phyloP scores from a whole-genome alignment of 2,888 invertebrate genomes.

The Drosophila kanekoi region DNA sequence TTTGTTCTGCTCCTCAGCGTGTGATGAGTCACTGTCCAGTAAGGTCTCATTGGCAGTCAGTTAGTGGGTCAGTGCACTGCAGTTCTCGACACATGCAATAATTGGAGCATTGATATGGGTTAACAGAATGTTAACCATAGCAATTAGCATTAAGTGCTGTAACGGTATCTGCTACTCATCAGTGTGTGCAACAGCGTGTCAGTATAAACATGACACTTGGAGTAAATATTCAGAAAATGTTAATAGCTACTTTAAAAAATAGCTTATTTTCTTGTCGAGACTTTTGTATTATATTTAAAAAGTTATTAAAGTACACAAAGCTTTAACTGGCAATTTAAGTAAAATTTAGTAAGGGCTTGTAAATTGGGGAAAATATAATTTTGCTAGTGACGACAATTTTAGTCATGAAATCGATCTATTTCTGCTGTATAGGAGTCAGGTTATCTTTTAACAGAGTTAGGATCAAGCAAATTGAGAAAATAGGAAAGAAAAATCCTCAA shows the following conservation, averaged over 20 bases:
- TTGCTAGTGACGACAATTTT: no score
- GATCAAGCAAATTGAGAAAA: no score
- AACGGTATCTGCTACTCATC: constrained; percentile 24
- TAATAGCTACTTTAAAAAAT: not conserved
- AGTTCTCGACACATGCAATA: constrained; percentile 22
- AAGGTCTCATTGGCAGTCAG: constrained; percentile 14
- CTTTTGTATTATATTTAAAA: no score
- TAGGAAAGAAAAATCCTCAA: no score
- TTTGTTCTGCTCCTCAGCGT: not conserved
- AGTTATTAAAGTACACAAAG: no score
- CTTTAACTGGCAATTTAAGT: no score
- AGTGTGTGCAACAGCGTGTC: not conserved
- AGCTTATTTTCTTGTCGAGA: no score
- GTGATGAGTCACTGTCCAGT: constrained; percentile 34
- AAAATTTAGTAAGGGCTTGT: no score
- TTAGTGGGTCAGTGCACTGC: constrained; percentile 56
- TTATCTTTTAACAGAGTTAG: no score
- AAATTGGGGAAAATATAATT: no score
- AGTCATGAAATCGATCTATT: no score
- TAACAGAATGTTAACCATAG: constrained; percentile 21
- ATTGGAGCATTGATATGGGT: constrained; percentile 39
- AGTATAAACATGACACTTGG: not conserved
- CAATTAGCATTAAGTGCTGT: constrained; percentile 33
- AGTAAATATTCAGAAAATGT: not conserved
- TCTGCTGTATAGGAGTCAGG: no score